phyloP scores from a whole-genome alignment of 2,113 vertebrate genomes.

The Rhabdornis inornatus region DNA sequence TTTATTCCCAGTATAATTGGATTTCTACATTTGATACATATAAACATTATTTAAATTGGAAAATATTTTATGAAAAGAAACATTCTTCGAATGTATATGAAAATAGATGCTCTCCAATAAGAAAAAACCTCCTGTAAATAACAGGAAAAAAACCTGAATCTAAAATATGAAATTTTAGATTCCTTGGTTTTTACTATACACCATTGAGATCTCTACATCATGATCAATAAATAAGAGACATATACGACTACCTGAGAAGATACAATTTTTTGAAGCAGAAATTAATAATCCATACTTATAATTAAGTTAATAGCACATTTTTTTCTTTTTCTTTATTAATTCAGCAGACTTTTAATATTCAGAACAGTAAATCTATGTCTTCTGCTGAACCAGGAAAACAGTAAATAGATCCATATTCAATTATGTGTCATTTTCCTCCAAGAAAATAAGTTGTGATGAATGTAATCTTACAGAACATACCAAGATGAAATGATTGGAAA shows the following conservation, averaged over 20 bases:
- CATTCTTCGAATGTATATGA: not conserved
- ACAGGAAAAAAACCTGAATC: not conserved
- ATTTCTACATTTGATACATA: not conserved
- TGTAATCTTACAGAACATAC: not conserved
- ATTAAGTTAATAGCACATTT: not conserved
- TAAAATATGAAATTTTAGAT: not conserved
- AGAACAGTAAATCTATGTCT: not conserved
- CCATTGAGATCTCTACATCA: not conserved
- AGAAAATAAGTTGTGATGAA: constrained; percentile 6
- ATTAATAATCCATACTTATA: not conserved
- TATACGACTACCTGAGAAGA: not conserved
- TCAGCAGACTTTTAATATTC: not conserved
- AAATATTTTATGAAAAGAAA: not conserved
- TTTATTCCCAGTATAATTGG: not conserved
- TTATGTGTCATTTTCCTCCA: not conserved
- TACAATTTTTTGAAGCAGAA: not conserved
- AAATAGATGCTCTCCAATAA: not conserved
- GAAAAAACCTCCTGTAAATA: not conserved
- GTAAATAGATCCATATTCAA: not conserved
- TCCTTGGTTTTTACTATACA: not conserved
- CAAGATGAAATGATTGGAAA: not conserved
- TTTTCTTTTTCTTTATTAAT: not conserved
- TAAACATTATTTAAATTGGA: not conserved
- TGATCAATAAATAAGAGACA: not conserved
- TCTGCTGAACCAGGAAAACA: not conserved